Base-by-base conservation (phyloP, 2,113 vertebrate species). In the Scomber japonicus region DNA sequence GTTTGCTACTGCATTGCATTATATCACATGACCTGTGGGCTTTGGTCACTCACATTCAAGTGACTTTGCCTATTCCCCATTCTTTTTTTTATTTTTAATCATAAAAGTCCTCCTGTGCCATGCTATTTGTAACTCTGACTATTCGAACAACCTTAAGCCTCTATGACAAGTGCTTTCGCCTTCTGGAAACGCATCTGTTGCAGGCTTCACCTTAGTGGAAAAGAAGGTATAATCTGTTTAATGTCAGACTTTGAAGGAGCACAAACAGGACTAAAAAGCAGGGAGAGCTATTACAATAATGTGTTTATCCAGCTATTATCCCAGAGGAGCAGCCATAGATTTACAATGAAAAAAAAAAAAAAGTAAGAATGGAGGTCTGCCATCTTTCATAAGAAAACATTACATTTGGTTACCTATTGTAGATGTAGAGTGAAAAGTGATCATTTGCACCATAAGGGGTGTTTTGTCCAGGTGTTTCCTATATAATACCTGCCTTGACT, bases 151-250 rank as follows among this genome's bases (percentile, higher is more conserved):
- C 35, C 79, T 76, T 31, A 71, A 65, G 55, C 27, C 24, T 60
- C 48, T 27, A 13, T 62, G 27, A 46, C 44, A 86, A 46, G 61
- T 73, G 67, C 78, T 84, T 87, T 62, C 5, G n/a, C 44, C 63
- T 61, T 60, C 53, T 53, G 70, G 70, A 87, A 83, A 86, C 66
- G 62, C 60, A 73, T 65, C 72, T 66, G 69, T 79, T 83, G 40
- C 53, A 54, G 53, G 81, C 65, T 83, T 75, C 73, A 71, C 46
- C 81, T 72, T 64, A 19, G 57, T n/a, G 69, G 76, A 73, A 88
- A 63, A 30, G 60, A 54, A 65, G 70, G 51, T 89, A 61, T 89
- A 61, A 93, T 93, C 84, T 91, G 76, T 91, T 91, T 87, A 88
- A 92, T 91, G 84, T 84, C 49, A 30, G 46, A 40, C 35, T 66